These are phyloP conservation scores for Heliconius hewitsoni DNA, from an alignment of 1,140 invertebrate genomes.

Conservation along the genomic window DNA sequence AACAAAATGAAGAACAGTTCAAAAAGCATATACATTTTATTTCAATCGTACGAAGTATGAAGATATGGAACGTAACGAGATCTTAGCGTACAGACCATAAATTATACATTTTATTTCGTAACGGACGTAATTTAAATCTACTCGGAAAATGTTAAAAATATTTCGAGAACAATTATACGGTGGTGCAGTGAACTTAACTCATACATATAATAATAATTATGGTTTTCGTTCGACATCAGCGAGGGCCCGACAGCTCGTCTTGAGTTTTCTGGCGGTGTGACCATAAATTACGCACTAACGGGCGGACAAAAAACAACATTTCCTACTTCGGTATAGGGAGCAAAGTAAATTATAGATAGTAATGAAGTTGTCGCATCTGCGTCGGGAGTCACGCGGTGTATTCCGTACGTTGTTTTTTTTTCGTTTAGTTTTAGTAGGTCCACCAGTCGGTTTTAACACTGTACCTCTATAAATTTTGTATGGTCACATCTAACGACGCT, in stretches of 20 bases:
- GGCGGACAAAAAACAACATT: conserved; percentile 66
- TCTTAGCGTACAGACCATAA: conserved; percentile 29
- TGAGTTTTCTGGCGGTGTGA: conserved; percentile 57
- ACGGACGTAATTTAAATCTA: conserved; percentile 45
- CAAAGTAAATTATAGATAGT: conserved; percentile 74
- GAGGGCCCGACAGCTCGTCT: conserved; percentile 44
- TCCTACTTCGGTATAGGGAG: conserved; percentile 77
- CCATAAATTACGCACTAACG: conserved; percentile 73
- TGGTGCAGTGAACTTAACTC: conserved; percentile 45
- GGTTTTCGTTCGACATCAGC: conserved; percentile 44
- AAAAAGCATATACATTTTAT: conserved; percentile 23
- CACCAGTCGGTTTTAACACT: conserved; percentile 55
- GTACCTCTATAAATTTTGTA: conserved; percentile 75
- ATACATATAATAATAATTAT: conserved; percentile 49
- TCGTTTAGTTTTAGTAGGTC: conserved; percentile 53
- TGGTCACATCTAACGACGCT: conserved; percentile 62
- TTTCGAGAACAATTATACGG: conserved; percentile 44
- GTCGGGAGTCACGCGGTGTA: conserved; percentile 61
- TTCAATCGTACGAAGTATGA: conserved; percentile 13
- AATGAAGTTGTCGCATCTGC: conserved; percentile 78
- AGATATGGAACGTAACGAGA: conserved; percentile 25
- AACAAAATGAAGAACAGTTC: conserved; percentile 8
- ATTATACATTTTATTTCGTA: conserved; percentile 37
- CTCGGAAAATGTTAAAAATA: conserved; percentile 46
- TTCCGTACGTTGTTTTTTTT: conserved; percentile 62